Conservation (phyloP, 2,888 invertebrate genomes). For the Halictus ligatus region DNA sequence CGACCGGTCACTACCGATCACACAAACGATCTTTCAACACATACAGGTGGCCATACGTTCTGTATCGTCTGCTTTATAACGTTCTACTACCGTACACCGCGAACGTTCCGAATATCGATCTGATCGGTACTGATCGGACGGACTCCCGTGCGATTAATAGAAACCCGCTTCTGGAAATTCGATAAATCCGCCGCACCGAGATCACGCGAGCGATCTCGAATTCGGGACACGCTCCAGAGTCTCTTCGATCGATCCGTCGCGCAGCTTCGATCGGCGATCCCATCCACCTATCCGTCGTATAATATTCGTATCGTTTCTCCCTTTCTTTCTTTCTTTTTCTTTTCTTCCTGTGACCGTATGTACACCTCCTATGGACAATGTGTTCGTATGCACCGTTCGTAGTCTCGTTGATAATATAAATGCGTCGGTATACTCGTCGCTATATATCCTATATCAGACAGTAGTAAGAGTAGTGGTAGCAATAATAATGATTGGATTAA, state of each 20-base stretch:
- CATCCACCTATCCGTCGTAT: slow-evolving; percentile 49
- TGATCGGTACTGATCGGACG: background rate
- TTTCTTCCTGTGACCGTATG: slow-evolving; percentile 62
- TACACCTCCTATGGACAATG: slow-evolving; percentile 77
- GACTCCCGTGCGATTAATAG: background rate
- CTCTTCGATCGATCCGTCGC: background rate
- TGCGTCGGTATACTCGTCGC: slow-evolving; percentile 70
- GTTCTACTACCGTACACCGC: background rate
- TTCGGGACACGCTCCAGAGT: too few relatives aligned
- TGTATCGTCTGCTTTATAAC: background rate
- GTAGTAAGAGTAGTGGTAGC: slow-evolving; percentile 73
- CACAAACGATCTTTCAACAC: background rate
- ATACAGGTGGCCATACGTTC: background rate
- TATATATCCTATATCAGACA: slow-evolving; percentile 67
- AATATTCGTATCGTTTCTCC: slow-evolving; percentile 53
- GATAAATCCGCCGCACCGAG: slow-evolving; percentile 69
- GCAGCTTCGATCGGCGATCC: slow-evolving; percentile 5
- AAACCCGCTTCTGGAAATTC: slow-evolving; percentile 57
- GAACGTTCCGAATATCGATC: background rate
- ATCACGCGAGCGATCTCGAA: slow-evolving; percentile 5
- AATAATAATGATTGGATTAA: slow-evolving; percentile 68
- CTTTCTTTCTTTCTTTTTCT: slow-evolving; percentile 39
- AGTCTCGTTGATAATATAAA: slow-evolving; percentile 70
- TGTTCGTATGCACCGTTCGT: slow-evolving; percentile 53
- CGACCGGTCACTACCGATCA: background rate